Percentiles rank a stretch among this genome's conserved stretches.
These are phyloP conservation scores for Lepisosteus oculatus DNA, from an alignment of 2,113 vertebrate species.

Conservation along the genomic window DNA sequence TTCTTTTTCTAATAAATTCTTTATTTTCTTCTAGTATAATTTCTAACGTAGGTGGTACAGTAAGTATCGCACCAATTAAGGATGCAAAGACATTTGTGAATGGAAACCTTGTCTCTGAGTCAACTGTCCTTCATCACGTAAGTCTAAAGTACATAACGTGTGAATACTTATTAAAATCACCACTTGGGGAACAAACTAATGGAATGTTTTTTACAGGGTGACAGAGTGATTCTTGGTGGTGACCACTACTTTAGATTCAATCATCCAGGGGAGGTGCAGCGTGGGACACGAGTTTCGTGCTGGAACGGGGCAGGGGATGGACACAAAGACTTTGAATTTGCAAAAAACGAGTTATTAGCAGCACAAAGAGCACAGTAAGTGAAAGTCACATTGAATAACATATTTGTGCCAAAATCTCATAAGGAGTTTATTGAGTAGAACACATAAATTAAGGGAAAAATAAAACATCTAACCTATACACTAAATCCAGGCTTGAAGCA, in stretches of 20 bases:
- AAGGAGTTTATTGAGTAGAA: not conserved
- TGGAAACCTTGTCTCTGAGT: conserved; percentile 72
- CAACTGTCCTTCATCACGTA: conserved; percentile 83
- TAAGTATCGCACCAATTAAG: conserved; percentile 74
- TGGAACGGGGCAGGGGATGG: conserved; percentile 60
- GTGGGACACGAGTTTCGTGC: conserved; percentile 60
- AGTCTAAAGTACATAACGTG: conserved; percentile 38
- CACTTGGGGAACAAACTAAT: not conserved
- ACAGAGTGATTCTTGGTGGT: conserved; percentile 89
- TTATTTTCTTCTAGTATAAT: conserved; percentile 69
- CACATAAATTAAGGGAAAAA: too few species aligned
- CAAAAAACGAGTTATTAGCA: conserved; percentile 85
- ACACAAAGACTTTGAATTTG: conserved; percentile 91
- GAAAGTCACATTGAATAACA: not conserved
- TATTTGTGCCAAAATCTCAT: too few species aligned
- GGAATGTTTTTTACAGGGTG: conserved; percentile 67
- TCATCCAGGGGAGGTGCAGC: conserved; percentile 85
- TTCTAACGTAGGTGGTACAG: conserved; percentile 64
- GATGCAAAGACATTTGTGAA: conserved; percentile 89
- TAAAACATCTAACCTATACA: not conserved
- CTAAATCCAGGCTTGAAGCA: conserved; percentile 73
- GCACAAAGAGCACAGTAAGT: conserved; percentile 85
- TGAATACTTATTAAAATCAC: too few species aligned
- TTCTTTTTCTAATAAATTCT: too few species aligned
- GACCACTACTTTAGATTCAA: conserved; percentile 97